A percentile compares a stretch with the other conserved stretches of the same genome.
Conservation (phyloP, 2,888 invertebrate species). For the Acronicta alni region DNA sequence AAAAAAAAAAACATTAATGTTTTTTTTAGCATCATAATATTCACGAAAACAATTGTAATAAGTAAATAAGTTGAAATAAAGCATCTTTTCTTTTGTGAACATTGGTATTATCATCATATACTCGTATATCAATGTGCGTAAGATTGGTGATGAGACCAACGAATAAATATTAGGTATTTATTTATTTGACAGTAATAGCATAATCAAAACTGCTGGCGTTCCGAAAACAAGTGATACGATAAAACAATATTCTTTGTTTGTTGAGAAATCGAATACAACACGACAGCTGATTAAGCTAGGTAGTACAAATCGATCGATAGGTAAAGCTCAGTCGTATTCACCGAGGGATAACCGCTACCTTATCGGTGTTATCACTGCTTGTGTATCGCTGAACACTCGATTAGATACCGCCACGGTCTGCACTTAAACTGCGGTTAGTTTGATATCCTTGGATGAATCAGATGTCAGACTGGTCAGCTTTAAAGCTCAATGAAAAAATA, state of each 20-base stretch:
- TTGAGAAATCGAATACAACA: conserved; percentile 1
- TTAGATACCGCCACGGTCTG: conserved; percentile 37
- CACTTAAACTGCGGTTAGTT: conserved; percentile 43
- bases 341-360: conserved; percentile 34
- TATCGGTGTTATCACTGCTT: conserved; percentile 34
- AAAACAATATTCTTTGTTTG: conserved; percentile 1
- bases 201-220: no score
- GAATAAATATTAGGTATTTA: no score
- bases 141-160: no score
- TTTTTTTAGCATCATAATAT: no score
- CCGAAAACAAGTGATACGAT: not conserved
- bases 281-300: conserved; percentile 35
- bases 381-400: conserved; percentile 24
- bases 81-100: no score
- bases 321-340: conserved; percentile 6
- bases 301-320: conserved; percentile 31
- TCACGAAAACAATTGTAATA: no score
- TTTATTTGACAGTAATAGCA: no score
- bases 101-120: no score
- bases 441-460: conserved; percentile 33
- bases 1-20: no score
- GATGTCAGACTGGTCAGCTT: conserved; percentile 11
- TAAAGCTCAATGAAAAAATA: conserved; percentile 2
- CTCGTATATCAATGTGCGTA: no score
- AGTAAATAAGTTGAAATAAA: no score